Evolutionary conservation across 2,113 vertebrate genomes (phyloP), one percentile per base, ranked within the genome.

Genomic region (Pimephales promelas): DNA sequence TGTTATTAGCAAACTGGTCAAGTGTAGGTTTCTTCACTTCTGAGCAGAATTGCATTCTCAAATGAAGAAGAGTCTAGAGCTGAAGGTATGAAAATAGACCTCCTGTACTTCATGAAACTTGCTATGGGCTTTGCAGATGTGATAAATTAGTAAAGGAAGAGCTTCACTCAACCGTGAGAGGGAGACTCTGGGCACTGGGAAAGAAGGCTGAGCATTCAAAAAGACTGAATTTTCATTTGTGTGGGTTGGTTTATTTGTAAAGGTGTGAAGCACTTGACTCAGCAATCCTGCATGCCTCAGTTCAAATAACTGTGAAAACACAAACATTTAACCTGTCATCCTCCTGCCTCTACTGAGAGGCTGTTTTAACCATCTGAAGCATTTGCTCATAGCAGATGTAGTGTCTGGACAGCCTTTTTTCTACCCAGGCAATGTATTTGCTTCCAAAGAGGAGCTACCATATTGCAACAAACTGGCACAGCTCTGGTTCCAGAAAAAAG

Each of bases 211-310:
- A 13, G 20, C 36, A 14, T 26, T 77, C 10, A 16, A 4, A 24
- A 56, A 74, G 20, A 26, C 28, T 70, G 18, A 8, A 10, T 18
- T 52, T 40, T 26, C 9, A 10, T 28, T 8, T 71, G 43, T 13
- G 43, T 70, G 81, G 14, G 45, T 77, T 78, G 56, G 59, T 80
- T 70, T 20, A 40, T 47, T 66, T 76, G 72, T 26, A 28, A 28
- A 78, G 10, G 47, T 77, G n/a, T 45, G n/a, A 66, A 78, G 18
- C 26, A 34, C 59, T 86, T 75, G 81, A 83, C 81, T 79, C 75
- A 22, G 80, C 81, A 83, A 9, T 83, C 20, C 49, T 83, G 11
- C 34, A 34, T 28, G n/a, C 4, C 34, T 43, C 36, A 43, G 34
- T 26, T n/a, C 59, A 64, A 79, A 64, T 47, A 47, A 78, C 56